Evolutionary conservation across 2,888 invertebrate genomes (phyloP).

Genomic region (Heliconius hortense): DNA sequence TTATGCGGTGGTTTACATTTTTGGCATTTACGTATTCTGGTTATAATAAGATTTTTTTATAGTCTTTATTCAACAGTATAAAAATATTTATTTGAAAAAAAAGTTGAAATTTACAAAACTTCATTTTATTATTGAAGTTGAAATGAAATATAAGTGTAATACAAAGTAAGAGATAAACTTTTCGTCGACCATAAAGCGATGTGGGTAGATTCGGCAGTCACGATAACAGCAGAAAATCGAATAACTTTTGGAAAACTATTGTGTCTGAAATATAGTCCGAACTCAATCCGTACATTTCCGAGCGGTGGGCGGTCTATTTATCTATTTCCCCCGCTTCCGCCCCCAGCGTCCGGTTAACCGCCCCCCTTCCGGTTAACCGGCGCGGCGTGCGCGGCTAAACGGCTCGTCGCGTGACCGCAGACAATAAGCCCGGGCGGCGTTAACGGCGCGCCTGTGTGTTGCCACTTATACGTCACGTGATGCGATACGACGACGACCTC

Average conservation of each 20-base stretch:
- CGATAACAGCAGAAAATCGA: constrained; percentile 78
- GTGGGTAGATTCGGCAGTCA: constrained; percentile 47
- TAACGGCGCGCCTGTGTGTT: constrained; percentile 82
- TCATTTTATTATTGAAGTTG: neutral
- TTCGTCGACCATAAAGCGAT: constrained; percentile 19
- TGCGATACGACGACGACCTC: constrained; percentile 37
- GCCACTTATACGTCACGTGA: constrained; percentile 79
- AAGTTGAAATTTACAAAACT: too few relatives aligned
- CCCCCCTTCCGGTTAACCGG: constrained; percentile 82
- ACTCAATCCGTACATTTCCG: constrained; percentile 82
- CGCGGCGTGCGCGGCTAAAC: constrained; percentile 79
- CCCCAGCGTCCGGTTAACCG: constrained; percentile 81
- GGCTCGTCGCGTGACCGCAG: constrained; percentile 83
- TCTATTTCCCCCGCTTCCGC: constrained; percentile 82
- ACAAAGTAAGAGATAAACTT: constrained; percentile 11
- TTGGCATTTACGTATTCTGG: neutral
- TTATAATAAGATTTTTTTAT: neutral
- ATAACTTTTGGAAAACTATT: constrained; percentile 80
- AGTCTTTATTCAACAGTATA: neutral
- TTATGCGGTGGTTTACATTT: neutral
- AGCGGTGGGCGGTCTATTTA: constrained; percentile 81
- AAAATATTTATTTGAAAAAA: neutral
- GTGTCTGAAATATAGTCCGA: constrained; percentile 81
- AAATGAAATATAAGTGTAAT: neutral
- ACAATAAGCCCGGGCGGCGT: constrained; percentile 81